phyloP scores from a whole-genome alignment of 2,113 vertebrate species.

The Lophura nycthemera region DNA sequence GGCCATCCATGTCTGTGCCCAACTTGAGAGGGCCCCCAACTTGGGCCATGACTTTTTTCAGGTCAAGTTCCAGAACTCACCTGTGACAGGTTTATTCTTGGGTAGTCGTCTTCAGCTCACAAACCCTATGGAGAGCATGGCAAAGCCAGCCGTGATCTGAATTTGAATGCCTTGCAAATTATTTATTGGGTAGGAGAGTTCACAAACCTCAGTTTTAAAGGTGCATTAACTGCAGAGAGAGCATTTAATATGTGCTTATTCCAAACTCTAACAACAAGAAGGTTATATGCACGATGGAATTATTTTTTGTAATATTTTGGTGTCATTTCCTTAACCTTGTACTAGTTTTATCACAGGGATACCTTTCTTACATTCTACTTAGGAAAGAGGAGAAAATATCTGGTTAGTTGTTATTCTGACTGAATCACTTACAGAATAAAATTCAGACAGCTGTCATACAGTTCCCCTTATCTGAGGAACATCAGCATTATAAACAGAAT shows the following conservation, averaged over 20 bases:
- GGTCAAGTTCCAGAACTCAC: background rate
- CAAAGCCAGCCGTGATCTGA: background rate
- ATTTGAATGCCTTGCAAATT: conserved; percentile 4
- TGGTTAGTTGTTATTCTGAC: conserved; percentile 44
- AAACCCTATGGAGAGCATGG: background rate
- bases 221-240: background rate
- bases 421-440: conserved; percentile 29
- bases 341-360: conserved; percentile 30
- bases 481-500: conserved; percentile 33
- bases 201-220: background rate
- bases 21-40: background rate
- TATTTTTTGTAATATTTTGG: conserved; percentile 9
- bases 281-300: background rate
- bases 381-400: conserved; percentile 32
- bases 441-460: conserved; percentile 31
- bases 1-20: rapidly evolving
- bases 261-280: background rate
- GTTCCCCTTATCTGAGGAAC: conserved; percentile 29
- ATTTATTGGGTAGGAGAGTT: background rate
- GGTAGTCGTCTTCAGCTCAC: background rate
- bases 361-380: conserved; percentile 18
- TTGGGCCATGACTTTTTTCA: background rate
- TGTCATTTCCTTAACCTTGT: conserved; percentile 41
- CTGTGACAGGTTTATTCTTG: background rate
- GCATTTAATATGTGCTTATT: background rate